Base-by-base conservation (phyloP, 2,888 invertebrate species). In the Criorhina ranunculi region DNA sequence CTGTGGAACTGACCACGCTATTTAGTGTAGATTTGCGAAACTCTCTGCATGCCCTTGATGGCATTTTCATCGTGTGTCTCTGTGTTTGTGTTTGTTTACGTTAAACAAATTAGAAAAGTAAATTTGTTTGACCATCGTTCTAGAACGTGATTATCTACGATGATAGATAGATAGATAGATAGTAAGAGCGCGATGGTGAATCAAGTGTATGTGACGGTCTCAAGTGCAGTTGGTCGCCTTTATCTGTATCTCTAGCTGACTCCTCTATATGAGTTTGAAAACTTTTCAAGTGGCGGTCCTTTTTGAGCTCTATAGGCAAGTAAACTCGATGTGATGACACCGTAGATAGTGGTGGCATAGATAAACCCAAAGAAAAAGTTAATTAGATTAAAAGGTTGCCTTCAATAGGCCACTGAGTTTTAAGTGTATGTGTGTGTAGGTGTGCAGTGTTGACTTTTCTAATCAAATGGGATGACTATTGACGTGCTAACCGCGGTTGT, bases 101-200 rank as follows among this genome's bases (percentile, higher is more conserved):
- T 70, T 70, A 80, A 80, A 49, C 85, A 80, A 85, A 83, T 83
- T 78, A 83, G 73, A 79, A 83, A 83, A 83, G 73, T 31, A 83
- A 83, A 85, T 85, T 80, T 80, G 85, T 85, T 85, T 85, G 85
- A 85, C 85, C 85, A 80, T 85, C 80, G 76, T 76, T 85, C 80
- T 85, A 79, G 85, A 85, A 85, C 85, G 85, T 85, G 85, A 85
- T 85, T 85, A 85, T 85, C 85, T 85, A 59, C 62, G 69, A 35
- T 51, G 60, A 53, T 70, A 85, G 73, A 69, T 75, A 78, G 75
- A 81, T 64, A 76, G 82, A 83, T 67, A 73, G 70, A 46, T 51
- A 42, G 29, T 40, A 35, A 46, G 59, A 42, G 29, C 40, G 42
- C 33, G 49, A 64, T 42, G 73, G 49, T 73, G 85, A 66, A 76